phyloP scores from a whole-genome alignment of 1,140 invertebrate genomes.

The Thaumetopoea pityocampa region DNA sequence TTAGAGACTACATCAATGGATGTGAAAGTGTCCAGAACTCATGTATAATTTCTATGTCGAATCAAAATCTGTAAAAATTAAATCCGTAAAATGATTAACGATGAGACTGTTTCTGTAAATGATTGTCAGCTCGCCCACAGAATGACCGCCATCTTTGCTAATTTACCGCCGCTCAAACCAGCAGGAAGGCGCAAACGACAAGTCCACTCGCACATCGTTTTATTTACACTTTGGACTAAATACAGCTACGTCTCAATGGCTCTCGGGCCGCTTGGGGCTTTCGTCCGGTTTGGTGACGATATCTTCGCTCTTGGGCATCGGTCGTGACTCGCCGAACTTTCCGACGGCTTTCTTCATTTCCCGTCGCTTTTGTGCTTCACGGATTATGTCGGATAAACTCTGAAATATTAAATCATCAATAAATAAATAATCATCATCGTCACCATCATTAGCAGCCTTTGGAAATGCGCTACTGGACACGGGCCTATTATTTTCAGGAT shows the following conservation, averaged over 20 bases:
- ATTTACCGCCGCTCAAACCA: slow-evolving; percentile 45
- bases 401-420: too few relatives aligned
- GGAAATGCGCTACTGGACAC: too few relatives aligned
- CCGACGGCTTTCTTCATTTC: slow-evolving; percentile 56
- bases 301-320: slow-evolving; percentile 47
- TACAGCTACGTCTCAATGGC: slow-evolving; percentile 34
- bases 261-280: slow-evolving; percentile 54
- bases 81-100: too few relatives aligned
- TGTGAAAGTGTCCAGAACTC: too few relatives aligned
- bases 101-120: too few relatives aligned
- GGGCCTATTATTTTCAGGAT: too few relatives aligned
- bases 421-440: too few relatives aligned
- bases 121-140: too few relatives aligned
- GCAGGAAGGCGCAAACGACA: slow-evolving; percentile 36
- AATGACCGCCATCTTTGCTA: slow-evolving; percentile 36
- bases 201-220: slow-evolving; percentile 1
- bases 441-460: too few relatives aligned
- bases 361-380: slow-evolving; percentile 56
- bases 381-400: slow-evolving; percentile 63
- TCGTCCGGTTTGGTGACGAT: slow-evolving; percentile 49
- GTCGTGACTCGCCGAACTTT: slow-evolving; percentile 38
- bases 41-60: too few relatives aligned
- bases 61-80: too few relatives aligned
- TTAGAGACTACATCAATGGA: too few relatives aligned
- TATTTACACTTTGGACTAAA: slow-evolving; percentile 37